Conservation (phyloP, 2,113 vertebrate genomes). For the Ondatra zibethicus region DNA sequence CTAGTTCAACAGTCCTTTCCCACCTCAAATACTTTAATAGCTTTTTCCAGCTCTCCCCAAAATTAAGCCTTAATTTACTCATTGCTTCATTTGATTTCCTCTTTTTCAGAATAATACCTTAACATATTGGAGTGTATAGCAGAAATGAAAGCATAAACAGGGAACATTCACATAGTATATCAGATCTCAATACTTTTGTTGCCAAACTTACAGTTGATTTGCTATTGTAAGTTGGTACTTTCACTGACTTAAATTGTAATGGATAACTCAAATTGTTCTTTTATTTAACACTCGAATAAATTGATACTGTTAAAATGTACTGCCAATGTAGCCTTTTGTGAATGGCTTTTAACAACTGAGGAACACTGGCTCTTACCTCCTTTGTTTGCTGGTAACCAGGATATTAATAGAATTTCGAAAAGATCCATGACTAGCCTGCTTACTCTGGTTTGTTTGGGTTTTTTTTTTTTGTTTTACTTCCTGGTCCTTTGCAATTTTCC, state of each 20-base stretch:
- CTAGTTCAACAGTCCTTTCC: constrained; percentile 20
- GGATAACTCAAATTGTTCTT: not conserved
- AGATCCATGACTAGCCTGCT: not conserved
- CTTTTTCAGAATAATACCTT: constrained; percentile 49
- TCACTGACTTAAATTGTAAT: constrained; percentile 4
- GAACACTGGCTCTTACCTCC: not conserved
- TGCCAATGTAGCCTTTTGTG: not conserved
- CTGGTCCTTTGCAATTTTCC: not conserved
- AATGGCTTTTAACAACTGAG: not conserved
- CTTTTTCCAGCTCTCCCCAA: constrained; percentile 39
- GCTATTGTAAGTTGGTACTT: not conserved
- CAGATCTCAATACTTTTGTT: constrained; percentile 30
- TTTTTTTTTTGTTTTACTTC: not conserved
- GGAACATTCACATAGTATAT: constrained; percentile 24
- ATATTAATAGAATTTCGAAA: not conserved
- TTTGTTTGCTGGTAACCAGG: not conserved
- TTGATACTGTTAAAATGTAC: constrained; percentile 16
- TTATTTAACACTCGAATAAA: constrained; percentile 44
- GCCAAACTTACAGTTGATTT: not conserved
- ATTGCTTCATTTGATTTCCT: constrained; percentile 61
- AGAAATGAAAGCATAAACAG: constrained; percentile 50
- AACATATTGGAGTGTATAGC: constrained; percentile 55
- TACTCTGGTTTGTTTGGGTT: too few species aligned
- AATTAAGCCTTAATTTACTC: constrained; percentile 60
- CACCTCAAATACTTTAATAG: constrained; percentile 39